Conservation (phyloP, 2,113 vertebrate genomes). For the Cyphomyrus discorhynchus region DNA sequence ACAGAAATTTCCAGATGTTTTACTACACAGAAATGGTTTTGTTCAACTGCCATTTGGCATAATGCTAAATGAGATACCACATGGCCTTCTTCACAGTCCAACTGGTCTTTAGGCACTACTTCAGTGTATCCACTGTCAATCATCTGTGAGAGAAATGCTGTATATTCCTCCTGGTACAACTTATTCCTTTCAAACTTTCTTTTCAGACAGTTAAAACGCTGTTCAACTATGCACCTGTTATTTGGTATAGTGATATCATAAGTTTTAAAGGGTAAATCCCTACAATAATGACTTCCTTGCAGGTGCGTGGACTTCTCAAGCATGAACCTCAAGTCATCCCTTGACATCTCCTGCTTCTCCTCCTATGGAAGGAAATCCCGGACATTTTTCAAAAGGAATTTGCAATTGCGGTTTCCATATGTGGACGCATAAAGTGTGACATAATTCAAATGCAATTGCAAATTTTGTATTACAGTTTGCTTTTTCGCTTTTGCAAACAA, state of each 20-base stretch:
- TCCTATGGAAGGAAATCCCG: neutral
- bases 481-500: too few relatives aligned
- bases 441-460: too few relatives aligned
- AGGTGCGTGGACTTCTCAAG: neutral
- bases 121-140: slow-evolving; percentile 13
- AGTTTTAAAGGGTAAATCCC: slow-evolving; percentile 12
- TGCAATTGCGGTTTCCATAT: too few relatives aligned
- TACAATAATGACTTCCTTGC: neutral
- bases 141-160: neutral
- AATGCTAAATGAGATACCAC: too few relatives aligned
- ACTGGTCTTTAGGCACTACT: neutral
- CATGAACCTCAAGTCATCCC: slow-evolving; percentile 10
- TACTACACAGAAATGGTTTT: too few relatives aligned
- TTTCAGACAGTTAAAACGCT: slow-evolving; percentile 1
- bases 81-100: too few relatives aligned
- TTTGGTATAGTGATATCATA: slow-evolving; percentile 1
- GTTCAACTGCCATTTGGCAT: too few relatives aligned
- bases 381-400: too few relatives aligned
- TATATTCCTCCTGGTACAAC: neutral
- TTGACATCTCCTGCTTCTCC: slow-evolving; percentile 13
- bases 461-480: too few relatives aligned
- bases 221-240: neutral
- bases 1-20: too few relatives aligned
- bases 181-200: neutral
- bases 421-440: too few relatives aligned